Evolutionary conservation across 2,113 vertebrate genomes (phyloP).

Genomic region (Leucoraja erinaceus): DNA sequence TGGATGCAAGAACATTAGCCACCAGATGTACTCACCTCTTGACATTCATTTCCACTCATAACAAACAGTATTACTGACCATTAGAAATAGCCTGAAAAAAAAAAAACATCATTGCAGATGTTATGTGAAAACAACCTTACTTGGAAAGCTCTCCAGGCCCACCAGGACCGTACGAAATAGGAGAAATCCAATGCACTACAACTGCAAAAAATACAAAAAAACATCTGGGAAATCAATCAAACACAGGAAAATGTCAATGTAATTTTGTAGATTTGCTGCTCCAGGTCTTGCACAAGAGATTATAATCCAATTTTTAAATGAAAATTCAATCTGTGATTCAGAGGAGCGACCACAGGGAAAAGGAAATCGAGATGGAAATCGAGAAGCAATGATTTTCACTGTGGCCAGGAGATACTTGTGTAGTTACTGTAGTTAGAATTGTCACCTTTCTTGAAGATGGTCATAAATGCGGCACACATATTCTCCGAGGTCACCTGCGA

Average conservation of each 20-base stretch:
- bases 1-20: too few species aligned
- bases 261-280: background rate
- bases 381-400: too few species aligned
- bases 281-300: background rate
- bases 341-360: too few species aligned
- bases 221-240: slow-evolving; percentile 25
- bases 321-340: background rate
- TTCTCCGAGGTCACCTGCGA: too few species aligned
- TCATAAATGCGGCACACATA: too few species aligned
- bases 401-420: too few species aligned
- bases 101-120: background rate
- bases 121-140: background rate
- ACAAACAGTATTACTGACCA: background rate
- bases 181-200: background rate
- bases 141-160: background rate
- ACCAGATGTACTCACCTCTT: too few species aligned
- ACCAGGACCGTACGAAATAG: background rate
- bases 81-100: background rate
- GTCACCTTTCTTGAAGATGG: too few species aligned
- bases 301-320: background rate
- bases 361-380: too few species aligned
- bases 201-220: background rate
- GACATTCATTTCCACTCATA: too few species aligned
- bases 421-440: too few species aligned
- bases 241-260: background rate